A percentile compares a stretch with the other conserved stretches of the same genome.
phyloP scores from a whole-genome alignment of 2,797 vertebrate species.

The Microctenopoma lineatum region DNA sequence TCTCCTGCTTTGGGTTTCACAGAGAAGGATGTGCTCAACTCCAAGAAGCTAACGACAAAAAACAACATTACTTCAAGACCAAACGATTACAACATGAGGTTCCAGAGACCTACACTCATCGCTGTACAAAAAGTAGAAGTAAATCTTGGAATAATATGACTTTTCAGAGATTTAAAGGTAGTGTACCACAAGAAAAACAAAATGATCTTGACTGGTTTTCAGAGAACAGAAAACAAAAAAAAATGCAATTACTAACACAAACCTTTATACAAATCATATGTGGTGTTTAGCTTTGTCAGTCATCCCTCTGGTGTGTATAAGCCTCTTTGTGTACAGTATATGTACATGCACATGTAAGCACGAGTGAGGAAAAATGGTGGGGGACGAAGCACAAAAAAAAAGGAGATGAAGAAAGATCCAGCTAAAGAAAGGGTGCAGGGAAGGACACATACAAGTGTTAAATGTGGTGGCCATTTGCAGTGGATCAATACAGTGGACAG shows the following conservation, averaged over 20 bases:
- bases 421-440: neutral
- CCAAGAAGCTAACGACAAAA: conserved; percentile 90
- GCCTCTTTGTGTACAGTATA: conserved; percentile 11
- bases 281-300: conserved; percentile 13
- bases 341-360: neutral
- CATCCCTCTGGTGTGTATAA: neutral
- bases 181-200: conserved; percentile 37
- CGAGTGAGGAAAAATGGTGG: neutral
- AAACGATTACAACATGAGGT: conserved; percentile 71
- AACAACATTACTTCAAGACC: conserved; percentile 66
- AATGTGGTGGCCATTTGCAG: conserved; percentile 73
- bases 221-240: conserved; percentile 19
- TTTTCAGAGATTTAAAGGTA: conserved; percentile 51
- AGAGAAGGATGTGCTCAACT: conserved; percentile 92
- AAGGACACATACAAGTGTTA: conserved; percentile 59
- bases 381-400: conserved; percentile 10
- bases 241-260: conserved; percentile 18
- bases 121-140: conserved; percentile 69
- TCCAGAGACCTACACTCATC: conserved; percentile 56
- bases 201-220: conserved; percentile 48
- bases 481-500: conserved; percentile 88
- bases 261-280: neutral
- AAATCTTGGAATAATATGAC: conserved; percentile 65
- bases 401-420: conserved; percentile 10
- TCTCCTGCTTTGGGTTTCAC: conserved; percentile 95